Conservation (phyloP, 2,888 invertebrate genomes). For the Heterodera filipjevi region DNA sequence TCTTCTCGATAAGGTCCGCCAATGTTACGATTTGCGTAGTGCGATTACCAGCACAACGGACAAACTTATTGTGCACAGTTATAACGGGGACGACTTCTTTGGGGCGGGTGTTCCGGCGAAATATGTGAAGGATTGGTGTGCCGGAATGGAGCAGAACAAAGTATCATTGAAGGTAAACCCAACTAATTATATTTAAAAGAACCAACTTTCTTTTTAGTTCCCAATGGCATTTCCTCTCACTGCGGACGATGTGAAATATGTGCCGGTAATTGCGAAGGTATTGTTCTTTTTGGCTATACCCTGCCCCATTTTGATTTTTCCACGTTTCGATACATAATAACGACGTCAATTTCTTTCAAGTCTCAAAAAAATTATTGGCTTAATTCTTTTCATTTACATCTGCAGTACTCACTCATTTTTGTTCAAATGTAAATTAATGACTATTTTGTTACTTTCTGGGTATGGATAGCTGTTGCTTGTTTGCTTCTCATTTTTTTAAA, state of each 20-base stretch:
- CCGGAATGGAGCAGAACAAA: constrained; percentile 42
- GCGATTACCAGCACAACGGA: constrained; percentile 39
- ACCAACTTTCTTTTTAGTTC: constrained; percentile 32
- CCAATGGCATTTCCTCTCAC: constrained; percentile 40
- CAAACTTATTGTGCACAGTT: constrained; percentile 42
- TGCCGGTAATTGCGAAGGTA: constrained; percentile 41
- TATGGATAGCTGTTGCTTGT: no score
- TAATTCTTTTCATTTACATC: no score
- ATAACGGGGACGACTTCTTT: constrained; percentile 40
- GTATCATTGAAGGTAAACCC: constrained; percentile 29
- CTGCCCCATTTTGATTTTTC: no score
- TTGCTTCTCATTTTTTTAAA: no score
- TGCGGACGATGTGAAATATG: constrained; percentile 38
- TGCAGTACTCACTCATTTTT: no score
- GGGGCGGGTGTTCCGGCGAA: constrained; percentile 40
- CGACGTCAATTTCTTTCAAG: no score
- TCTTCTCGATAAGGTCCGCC: constrained; percentile 40
- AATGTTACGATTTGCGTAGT: constrained; percentile 35
- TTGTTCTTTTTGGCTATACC: background rate
- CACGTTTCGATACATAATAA: no score
- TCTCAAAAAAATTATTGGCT: no score
- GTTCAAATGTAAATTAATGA: no score
- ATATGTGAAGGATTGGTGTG: constrained; percentile 43
- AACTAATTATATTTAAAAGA: background rate
- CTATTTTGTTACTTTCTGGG: no score